Conservation (phyloP, 2,113 vertebrate species). For the Hyla sarda region DNA sequence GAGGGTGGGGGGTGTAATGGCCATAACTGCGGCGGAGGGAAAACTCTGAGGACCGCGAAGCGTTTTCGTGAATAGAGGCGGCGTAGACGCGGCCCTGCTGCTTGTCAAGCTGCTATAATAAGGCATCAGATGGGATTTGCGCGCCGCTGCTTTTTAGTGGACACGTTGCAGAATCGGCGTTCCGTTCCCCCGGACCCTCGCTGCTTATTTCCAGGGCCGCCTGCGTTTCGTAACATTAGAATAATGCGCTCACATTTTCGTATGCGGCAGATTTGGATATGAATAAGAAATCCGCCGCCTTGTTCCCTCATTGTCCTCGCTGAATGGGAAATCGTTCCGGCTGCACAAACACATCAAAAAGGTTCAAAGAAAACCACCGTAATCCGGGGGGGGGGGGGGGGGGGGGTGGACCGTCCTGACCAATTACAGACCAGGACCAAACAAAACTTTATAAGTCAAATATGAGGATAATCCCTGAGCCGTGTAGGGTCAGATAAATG, state of each 20-base stretch:
- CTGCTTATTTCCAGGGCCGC: not conserved
- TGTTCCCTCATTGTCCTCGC: not conserved
- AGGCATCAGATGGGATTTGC: constrained; percentile 6
- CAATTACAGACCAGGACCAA: not conserved
- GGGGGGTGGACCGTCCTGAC: not conserved
- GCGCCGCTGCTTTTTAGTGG: not conserved
- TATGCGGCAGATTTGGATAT: not conserved
- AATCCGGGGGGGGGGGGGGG: not conserved
- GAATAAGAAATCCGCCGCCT: not conserved
- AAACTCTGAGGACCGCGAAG: not conserved
- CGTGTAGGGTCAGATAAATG: too few species aligned
- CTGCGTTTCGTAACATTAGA: not conserved
- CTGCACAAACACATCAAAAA: not conserved
- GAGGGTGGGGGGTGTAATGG: not conserved
- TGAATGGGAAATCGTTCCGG: not conserved
- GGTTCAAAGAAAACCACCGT: not conserved
- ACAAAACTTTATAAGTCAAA: not conserved
- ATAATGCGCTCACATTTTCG: constrained; percentile 14
- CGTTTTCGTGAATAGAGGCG: not conserved
- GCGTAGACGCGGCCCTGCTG: constrained; percentile 8
- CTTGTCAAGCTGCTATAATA: constrained; percentile 29
- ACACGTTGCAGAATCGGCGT: not conserved
- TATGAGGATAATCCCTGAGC: not conserved
- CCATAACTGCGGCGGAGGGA: not conserved
- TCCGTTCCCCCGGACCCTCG: constrained; percentile 2